A percentile compares a stretch with the other conserved stretches of the same genome.
These are phyloP conservation scores for Notolabrus celidotus DNA, from an alignment of 2,797 vertebrate genomes.

Conservation along the genomic window DNA sequence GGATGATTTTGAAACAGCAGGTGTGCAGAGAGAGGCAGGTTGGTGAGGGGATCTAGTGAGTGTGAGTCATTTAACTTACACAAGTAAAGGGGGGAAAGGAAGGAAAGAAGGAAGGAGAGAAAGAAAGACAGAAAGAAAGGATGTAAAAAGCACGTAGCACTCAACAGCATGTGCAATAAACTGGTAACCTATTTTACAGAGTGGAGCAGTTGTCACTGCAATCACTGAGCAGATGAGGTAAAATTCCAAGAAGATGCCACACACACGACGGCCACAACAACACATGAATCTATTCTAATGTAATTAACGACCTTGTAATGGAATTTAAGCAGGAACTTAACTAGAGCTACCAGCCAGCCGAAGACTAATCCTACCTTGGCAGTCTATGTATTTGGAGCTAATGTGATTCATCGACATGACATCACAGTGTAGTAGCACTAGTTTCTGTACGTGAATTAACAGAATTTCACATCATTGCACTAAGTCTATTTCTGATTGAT, in stretches of 20 bases:
- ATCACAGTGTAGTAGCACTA: not conserved
- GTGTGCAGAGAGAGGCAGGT: conserved; percentile 14
- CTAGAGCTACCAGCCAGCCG: conserved; percentile 48
- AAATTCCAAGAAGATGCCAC: conserved; percentile 15
- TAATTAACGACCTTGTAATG: conserved; percentile 61
- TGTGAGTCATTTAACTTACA: conserved; percentile 6
- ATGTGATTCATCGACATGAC: conserved; percentile 22
- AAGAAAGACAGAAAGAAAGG: not conserved
- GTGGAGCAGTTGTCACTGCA: not conserved
- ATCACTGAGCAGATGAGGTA: not conserved
- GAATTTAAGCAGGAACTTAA: conserved; percentile 62
- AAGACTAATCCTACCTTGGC: conserved; percentile 60
- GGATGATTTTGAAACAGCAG: conserved; percentile 50
- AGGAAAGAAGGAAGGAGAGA: not conserved
- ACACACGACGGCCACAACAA: conserved; percentile 17
- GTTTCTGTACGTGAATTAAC: conserved; percentile 8
- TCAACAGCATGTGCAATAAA: not conserved
- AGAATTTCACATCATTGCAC: too few species aligned
- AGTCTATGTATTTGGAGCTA: conserved; percentile 49
- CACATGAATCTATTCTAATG: conserved; percentile 37
- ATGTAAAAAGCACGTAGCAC: not conserved
- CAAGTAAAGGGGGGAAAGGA: not conserved
- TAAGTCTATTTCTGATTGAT: too few species aligned
- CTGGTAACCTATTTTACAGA: not conserved
- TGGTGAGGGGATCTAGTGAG: not conserved